A percentile compares a stretch with the other conserved stretches of the same genome.
These are phyloP conservation scores for Malurus alboscapulatus DNA, from an alignment of 2,113 vertebrate genomes.

Conservation along the genomic window DNA sequence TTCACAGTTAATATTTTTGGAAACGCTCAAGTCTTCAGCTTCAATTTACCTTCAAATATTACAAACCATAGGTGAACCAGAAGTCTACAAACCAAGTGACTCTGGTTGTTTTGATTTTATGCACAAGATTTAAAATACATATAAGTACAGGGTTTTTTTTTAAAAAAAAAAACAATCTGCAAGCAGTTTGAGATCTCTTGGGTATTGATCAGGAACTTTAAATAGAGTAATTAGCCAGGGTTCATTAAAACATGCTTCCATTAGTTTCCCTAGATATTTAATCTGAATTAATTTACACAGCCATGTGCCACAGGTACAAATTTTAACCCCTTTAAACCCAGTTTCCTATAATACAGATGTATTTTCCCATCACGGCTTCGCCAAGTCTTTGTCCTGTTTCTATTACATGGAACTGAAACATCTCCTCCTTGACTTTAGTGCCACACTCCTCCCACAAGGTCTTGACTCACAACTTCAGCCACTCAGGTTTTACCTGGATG, in stretches of 20 bases:
- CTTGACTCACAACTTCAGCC: background rate
- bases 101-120: constrained; percentile 17
- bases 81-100: background rate
- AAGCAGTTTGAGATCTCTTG: background rate
- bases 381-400: background rate
- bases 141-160: background rate
- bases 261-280: constrained; percentile 5
- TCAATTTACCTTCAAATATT: background rate
- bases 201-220: constrained; percentile 46
- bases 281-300: constrained; percentile 29
- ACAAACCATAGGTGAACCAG: background rate
- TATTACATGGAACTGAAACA: background rate
- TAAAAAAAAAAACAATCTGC: background rate
- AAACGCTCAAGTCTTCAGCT: background rate
- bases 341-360: background rate
- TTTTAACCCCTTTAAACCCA: background rate
- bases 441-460: background rate
- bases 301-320: background rate
- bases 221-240: constrained; percentile 38
- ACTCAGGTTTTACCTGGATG: background rate
- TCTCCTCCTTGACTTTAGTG: background rate
- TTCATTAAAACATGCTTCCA: constrained; percentile 48
- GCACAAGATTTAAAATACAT: background rate
- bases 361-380: background rate
- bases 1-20: background rate